These are phyloP conservation scores for Reinhardtius hippoglossoides DNA, from an alignment of 2,113 vertebrate species.

Conservation along the genomic window DNA sequence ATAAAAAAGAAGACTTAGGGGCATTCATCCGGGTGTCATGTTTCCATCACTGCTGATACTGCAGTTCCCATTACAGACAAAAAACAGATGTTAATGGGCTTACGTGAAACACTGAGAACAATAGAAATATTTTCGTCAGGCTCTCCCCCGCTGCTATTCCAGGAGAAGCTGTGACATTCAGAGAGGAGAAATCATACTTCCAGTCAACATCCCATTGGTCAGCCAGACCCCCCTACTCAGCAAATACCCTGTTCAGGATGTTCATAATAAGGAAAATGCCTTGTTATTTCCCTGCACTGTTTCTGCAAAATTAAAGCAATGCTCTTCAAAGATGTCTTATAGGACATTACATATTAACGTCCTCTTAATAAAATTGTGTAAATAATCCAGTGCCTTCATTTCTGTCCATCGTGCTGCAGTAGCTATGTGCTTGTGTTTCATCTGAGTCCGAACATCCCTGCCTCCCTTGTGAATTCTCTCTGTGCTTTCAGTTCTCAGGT, in stretches of 20 bases:
- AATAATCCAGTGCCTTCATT: background rate
- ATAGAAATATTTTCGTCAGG: too few species aligned
- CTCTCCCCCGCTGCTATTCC: too few species aligned
- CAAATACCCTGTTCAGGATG: background rate
- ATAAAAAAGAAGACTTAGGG: too few species aligned
- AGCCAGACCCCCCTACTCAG: background rate
- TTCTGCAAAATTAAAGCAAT: background rate
- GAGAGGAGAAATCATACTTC: too few species aligned
- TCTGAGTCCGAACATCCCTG: background rate
- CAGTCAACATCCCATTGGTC: background rate
- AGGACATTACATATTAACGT: background rate
- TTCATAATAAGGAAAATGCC: too few species aligned
- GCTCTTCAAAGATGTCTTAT: background rate
- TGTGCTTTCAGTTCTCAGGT: background rate
- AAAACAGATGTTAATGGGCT: too few species aligned
- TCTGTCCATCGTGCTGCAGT: background rate
- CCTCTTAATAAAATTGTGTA: background rate
- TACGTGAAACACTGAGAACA: too few species aligned
- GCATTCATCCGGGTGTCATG: too few species aligned
- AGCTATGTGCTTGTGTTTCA: background rate
- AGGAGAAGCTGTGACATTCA: too few species aligned
- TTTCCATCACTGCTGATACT: too few species aligned
- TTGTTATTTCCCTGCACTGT: background rate
- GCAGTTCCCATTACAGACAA: too few species aligned
- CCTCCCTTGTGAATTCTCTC: background rate